Evolutionary conservation across 2,113 vertebrate species (phyloP).

Genomic region (Actenoides hombroni): DNA sequence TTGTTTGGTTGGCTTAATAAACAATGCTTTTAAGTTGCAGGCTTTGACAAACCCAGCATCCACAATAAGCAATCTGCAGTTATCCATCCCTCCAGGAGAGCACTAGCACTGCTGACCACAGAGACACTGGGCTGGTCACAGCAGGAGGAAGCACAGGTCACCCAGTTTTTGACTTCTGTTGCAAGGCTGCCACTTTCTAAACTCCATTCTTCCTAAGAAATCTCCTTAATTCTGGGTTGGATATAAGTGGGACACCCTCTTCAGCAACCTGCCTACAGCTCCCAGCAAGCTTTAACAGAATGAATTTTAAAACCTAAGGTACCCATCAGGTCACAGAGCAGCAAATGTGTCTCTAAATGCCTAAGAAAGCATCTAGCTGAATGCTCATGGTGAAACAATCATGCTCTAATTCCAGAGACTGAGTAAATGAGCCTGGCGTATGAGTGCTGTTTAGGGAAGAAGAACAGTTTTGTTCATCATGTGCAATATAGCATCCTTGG

Average conservation of each 20-base stretch:
- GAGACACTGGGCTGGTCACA: accelerated
- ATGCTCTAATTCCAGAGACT: not conserved
- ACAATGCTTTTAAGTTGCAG: conserved; percentile 27
- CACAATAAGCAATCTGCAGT: not conserved
- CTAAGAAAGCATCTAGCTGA: not conserved
- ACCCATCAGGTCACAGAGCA: not conserved
- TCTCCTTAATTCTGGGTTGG: not conserved
- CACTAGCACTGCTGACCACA: not conserved
- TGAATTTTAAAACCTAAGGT: not conserved
- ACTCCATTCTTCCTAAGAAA: not conserved
- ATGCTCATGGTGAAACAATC: not conserved
- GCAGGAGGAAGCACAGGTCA: not conserved
- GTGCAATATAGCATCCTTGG: not conserved
- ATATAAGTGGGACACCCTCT: not conserved
- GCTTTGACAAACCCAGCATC: not conserved
- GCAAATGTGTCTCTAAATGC: accelerated
- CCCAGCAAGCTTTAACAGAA: not conserved
- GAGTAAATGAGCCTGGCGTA: not conserved
- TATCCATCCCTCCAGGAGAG: not conserved
- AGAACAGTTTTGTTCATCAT: not conserved
- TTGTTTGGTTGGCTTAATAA: conserved; percentile 44
- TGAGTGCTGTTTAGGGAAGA: not conserved
- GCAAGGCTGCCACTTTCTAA: not conserved
- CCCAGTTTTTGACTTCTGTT: not conserved
- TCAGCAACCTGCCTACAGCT: not conserved